Percentiles rank a stretch among this genome's conserved stretches.
Conservation (phyloP, 2,797 vertebrate species). For the Chaunax sp. region DNA sequence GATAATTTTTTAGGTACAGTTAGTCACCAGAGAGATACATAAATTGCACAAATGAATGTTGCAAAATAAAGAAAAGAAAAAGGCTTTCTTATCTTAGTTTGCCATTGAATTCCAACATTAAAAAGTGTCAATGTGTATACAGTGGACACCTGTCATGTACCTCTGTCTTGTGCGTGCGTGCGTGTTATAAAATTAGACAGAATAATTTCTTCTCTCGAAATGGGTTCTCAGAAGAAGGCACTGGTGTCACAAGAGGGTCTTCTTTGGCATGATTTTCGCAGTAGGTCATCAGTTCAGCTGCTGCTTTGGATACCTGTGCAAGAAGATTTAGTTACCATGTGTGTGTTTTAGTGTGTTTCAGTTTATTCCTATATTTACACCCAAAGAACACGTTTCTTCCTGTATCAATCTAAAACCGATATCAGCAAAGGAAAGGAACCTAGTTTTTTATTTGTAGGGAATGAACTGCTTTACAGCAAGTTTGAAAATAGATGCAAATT, state of each 20-base stretch:
- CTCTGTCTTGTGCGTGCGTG: neutral
- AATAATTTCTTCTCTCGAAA: slow-evolving; percentile 87
- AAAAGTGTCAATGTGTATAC: neutral
- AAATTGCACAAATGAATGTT: slow-evolving; percentile 25
- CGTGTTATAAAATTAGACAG: slow-evolving; percentile 74
- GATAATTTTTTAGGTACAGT: slow-evolving; percentile 7
- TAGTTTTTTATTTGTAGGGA: neutral
- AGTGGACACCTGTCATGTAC: neutral
- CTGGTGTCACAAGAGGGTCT: slow-evolving; percentile 84
- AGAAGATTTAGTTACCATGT: slow-evolving; percentile 11
- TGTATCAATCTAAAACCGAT: slow-evolving; percentile 1
- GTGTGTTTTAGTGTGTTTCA: neutral
- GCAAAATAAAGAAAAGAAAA: neutral
- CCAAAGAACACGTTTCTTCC: neutral
- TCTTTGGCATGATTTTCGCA: slow-evolving; percentile 90
- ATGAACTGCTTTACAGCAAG: neutral
- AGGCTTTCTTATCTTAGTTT: neutral
- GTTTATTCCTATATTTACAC: neutral
- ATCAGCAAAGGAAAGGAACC: neutral
- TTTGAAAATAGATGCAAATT: neutral
- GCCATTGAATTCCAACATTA: neutral
- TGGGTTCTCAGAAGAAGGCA: slow-evolving; percentile 83
- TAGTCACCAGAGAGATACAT: slow-evolving; percentile 4
- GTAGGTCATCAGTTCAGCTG: slow-evolving; percentile 89
- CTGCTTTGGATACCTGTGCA: slow-evolving; percentile 91